These are phyloP conservation scores for Cancer borealis DNA, from an alignment of 2,888 invertebrate genomes.

Conservation along the genomic window DNA sequence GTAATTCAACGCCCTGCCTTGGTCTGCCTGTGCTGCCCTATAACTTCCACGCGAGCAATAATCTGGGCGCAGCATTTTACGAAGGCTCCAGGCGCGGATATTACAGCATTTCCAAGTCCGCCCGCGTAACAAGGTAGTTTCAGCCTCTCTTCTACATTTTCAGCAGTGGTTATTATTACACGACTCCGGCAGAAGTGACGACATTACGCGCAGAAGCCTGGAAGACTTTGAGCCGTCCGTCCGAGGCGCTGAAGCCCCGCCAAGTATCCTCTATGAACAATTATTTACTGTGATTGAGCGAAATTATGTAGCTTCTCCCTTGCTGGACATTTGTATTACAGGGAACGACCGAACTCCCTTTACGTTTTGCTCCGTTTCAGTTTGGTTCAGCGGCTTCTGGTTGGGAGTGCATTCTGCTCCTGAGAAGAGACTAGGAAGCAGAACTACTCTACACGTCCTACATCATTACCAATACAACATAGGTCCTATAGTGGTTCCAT, in stretches of 20 bases:
- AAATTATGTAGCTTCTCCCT: constrained; percentile 71
- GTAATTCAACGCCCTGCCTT: constrained; percentile 49
- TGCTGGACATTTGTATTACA: constrained; percentile 74
- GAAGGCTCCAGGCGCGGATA: constrained; percentile 58
- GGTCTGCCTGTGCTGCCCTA: constrained; percentile 37
- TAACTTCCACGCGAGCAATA: constrained; percentile 55
- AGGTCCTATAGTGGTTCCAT: constrained; percentile 15
- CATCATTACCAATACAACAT: constrained; percentile 51
- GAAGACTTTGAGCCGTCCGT: constrained; percentile 54
- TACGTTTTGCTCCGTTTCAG: constrained; percentile 47
- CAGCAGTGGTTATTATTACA: constrained; percentile 59
- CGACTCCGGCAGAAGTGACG: constrained; percentile 39
- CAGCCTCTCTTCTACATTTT: constrained; percentile 58
- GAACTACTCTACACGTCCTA: constrained; percentile 46
- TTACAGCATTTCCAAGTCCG: constrained; percentile 65
- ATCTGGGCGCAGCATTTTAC: constrained; percentile 54
- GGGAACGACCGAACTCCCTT: constrained; percentile 42
- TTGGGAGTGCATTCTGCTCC: not conserved
- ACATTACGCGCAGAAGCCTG: constrained; percentile 38
- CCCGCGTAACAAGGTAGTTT: constrained; percentile 66
- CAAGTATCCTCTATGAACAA: constrained; percentile 64
- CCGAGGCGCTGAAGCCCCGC: constrained; percentile 57
- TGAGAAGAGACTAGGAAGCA: constrained; percentile 1
- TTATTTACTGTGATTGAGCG: constrained; percentile 73
- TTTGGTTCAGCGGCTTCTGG: constrained; percentile 27